Conservation (phyloP, 2,797 vertebrate genomes). For the Amphiprion clarkii region DNA sequence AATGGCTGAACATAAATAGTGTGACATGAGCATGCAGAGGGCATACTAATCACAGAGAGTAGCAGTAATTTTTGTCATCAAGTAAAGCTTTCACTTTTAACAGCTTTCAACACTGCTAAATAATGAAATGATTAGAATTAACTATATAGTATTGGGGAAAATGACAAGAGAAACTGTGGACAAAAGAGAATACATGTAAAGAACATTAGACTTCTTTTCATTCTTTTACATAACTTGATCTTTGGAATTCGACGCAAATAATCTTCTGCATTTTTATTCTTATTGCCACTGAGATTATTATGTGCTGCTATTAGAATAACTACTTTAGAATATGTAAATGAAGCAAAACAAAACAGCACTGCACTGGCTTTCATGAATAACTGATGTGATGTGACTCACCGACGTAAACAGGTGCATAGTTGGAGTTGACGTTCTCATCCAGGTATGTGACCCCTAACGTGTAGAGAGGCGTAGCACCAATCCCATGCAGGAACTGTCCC, state of each 20-base stretch:
- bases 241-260: too few species aligned
- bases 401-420: slow-evolving; percentile 93
- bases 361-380: background rate
- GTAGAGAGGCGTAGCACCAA: slow-evolving; percentile 95
- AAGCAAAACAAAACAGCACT: background rate
- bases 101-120: background rate
- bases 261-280: too few species aligned
- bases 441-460: slow-evolving; percentile 96
- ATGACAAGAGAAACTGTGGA: too few species aligned
- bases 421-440: slow-evolving; percentile 96
- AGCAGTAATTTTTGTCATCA: background rate
- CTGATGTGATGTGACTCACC: slow-evolving; percentile 85
- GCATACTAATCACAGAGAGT: background rate
- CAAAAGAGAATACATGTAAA: too few species aligned
- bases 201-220: too few species aligned
- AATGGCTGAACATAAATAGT: background rate
- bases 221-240: too few species aligned
- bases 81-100: background rate
- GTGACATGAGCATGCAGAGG: background rate
- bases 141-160: too few species aligned
- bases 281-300: too few species aligned
- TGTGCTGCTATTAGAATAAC: too few species aligned
- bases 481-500: slow-evolving; percentile 94
- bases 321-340: too few species aligned
- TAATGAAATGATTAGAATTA: too few species aligned